Evolutionary conservation across 30 jellyfish, hydroid and myxozoan species (phyloP).

Genomic region (Hydractinia echinata): DNA sequence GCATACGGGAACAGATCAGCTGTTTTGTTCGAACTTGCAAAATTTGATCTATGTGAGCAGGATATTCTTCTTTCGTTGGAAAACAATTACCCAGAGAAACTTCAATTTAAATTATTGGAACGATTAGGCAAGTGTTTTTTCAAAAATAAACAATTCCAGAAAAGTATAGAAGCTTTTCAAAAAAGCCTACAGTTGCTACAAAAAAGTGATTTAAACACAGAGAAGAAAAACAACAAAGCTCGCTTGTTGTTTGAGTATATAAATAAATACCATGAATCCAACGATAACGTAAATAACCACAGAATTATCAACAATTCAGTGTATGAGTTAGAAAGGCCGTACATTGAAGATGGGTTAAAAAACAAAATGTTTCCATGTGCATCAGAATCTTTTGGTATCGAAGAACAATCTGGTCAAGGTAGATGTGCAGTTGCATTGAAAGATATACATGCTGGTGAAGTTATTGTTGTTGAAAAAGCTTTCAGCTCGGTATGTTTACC

Average conservation of each 20-base stretch:
- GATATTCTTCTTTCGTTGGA: slow-evolving; percentile 58
- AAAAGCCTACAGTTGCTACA: slow-evolving; percentile 36
- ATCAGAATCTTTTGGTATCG: slow-evolving; percentile 42
- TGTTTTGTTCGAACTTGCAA: slow-evolving; percentile 44
- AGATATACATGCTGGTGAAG: slow-evolving; percentile 79
- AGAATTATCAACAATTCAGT: neutral
- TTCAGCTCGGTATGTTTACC: slow-evolving; percentile 50
- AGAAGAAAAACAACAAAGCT: slow-evolving; percentile 36
- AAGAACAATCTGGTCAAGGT: slow-evolving; percentile 29
- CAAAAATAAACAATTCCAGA: slow-evolving; percentile 10
- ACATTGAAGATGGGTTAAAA: slow-evolving; percentile 9
- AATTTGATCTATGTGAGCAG: slow-evolving; percentile 31
- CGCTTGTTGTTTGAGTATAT: slow-evolving; percentile 9
- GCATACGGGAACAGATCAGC: slow-evolving; percentile 91
- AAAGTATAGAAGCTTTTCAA: slow-evolving; percentile 34
- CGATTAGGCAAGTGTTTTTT: slow-evolving; percentile 51
- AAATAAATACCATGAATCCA: neutral
- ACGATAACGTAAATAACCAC: neutral
- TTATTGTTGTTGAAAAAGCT: slow-evolving; percentile 69
- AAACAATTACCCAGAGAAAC: slow-evolving; percentile 50
- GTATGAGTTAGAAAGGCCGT: slow-evolving; percentile 24
- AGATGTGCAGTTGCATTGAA: slow-evolving; percentile 70
- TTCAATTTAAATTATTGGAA: slow-evolving; percentile 48
- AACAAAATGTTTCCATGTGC: slow-evolving; percentile 66
- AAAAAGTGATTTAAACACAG: slow-evolving; percentile 29